Percentiles rank a stretch among this genome's conserved stretches.
These are phyloP conservation scores for Trissolcus japonicus DNA, from an alignment of 2,888 invertebrate genomes.

Conservation along the genomic window DNA sequence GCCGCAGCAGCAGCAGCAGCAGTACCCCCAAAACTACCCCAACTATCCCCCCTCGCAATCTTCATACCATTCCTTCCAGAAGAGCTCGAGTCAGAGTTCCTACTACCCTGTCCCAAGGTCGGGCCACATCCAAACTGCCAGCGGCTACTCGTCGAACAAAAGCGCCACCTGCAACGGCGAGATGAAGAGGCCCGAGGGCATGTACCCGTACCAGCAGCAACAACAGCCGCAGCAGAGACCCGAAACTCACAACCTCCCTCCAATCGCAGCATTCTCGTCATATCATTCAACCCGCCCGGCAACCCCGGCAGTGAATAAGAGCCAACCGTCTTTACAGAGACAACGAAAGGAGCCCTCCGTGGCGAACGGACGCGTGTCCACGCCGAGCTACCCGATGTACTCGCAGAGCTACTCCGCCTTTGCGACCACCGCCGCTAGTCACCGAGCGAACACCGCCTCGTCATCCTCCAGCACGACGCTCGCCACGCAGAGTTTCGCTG, in stretches of 20 bases:
- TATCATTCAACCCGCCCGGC: slow-evolving; percentile 76
- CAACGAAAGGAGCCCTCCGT: slow-evolving; percentile 17
- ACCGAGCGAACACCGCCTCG: slow-evolving; percentile 64
- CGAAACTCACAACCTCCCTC: slow-evolving; percentile 78
- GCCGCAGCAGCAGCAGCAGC: slow-evolving; percentile 77
- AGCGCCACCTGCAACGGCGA: slow-evolving; percentile 68
- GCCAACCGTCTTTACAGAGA: slow-evolving; percentile 62
- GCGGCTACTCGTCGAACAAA: slow-evolving; percentile 57
- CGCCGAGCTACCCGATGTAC: slow-evolving; percentile 70
- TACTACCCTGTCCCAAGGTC: slow-evolving; percentile 57
- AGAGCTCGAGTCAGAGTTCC: slow-evolving; percentile 59
- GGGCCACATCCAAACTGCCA: background rate
- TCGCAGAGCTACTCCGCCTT: slow-evolving; percentile 64
- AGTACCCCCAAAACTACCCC: slow-evolving; percentile 68
- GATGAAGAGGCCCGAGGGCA: slow-evolving; percentile 61
- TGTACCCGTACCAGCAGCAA: slow-evolving; percentile 65
- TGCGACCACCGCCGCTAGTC: slow-evolving; percentile 68
- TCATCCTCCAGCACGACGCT: slow-evolving; percentile 70
- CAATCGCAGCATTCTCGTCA: slow-evolving; percentile 77
- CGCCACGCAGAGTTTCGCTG: slow-evolving; percentile 63
- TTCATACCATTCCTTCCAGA: slow-evolving; percentile 73
- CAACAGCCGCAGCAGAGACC: slow-evolving; percentile 61
- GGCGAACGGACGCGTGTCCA: slow-evolving; percentile 66
- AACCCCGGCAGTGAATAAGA: slow-evolving; percentile 62
- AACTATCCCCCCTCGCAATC: slow-evolving; percentile 70